phyloP scores from a whole-genome alignment of 2,797 vertebrate genomes.

The Sorex maritimensis region DNA sequence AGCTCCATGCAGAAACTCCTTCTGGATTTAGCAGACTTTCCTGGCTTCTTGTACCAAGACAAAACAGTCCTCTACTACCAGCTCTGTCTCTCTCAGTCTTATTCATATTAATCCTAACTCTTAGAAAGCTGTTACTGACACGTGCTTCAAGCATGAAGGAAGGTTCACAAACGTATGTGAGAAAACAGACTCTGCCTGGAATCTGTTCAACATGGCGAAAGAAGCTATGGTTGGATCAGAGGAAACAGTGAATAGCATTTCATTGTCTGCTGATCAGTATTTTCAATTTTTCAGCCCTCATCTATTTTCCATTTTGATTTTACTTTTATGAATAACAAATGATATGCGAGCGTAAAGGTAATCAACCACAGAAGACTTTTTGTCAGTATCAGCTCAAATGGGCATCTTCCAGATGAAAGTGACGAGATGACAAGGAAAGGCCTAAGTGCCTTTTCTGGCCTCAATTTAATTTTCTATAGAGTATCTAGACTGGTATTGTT shows the following conservation, averaged over 20 bases:
- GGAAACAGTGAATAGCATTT: background rate
- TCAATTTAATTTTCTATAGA: conserved; percentile 10
- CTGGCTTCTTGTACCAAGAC: background rate
- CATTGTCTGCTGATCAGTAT: background rate
- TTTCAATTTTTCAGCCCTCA: background rate
- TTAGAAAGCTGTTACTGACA: background rate
- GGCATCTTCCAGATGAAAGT: background rate
- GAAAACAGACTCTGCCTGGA: background rate
- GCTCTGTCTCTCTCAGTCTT: background rate
- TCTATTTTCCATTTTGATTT: background rate
- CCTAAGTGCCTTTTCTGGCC: background rate
- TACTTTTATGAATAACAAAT: background rate
- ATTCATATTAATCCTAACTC: background rate
- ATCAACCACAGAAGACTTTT: background rate
- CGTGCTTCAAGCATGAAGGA: background rate
- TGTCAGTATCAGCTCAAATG: background rate
- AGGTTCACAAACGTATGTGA: background rate
- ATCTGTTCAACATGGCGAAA: background rate
- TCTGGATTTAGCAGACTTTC: background rate
- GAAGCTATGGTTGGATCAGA: background rate
- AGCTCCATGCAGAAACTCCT: background rate
- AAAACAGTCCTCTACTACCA: background rate
- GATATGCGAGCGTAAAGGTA: background rate
- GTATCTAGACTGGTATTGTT: background rate
- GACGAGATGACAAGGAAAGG: background rate